Evolutionary conservation across 2,113 vertebrate genomes (phyloP).

Genomic region (Butastur rufipennis): DNA sequence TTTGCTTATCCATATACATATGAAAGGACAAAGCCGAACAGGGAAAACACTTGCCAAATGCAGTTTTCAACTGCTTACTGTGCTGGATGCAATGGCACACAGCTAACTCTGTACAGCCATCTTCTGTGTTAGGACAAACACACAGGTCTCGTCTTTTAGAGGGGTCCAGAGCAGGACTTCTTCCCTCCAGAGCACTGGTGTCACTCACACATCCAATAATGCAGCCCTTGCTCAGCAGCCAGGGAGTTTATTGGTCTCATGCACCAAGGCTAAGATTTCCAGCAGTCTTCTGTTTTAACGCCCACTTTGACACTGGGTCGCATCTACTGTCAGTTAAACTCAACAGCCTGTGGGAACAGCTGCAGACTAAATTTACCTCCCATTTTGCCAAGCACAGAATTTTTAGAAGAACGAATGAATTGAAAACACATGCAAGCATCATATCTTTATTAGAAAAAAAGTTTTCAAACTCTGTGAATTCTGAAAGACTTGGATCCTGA

Average conservation of each 20-base stretch:
- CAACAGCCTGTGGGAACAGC: neutral
- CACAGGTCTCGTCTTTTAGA: neutral
- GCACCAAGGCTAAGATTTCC: neutral
- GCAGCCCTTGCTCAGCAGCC: neutral
- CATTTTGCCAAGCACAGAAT: neutral
- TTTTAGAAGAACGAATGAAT: neutral
- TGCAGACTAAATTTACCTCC: neutral
- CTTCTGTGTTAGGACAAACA: neutral
- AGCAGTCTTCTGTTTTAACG: neutral
- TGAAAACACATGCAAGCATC: neutral
- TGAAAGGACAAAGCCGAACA: neutral
- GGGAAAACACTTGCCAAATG: conserved; percentile 14
- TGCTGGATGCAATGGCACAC: neutral
- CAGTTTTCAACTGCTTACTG: neutral
- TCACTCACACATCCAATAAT: neutral
- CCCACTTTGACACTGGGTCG: neutral
- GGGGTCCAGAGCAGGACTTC: neutral
- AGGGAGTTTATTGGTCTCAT: neutral
- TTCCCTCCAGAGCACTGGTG: neutral
- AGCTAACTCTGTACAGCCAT: neutral
- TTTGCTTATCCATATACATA: conserved; percentile 28
- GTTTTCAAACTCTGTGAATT: neutral
- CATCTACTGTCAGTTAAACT: neutral
- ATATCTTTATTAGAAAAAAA: neutral
- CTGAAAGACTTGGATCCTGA: neutral